Percentiles rank a stretch among this genome's conserved stretches.
Conservation (phyloP, 37 sponge, comb jelly and placozoan genomes). For the Corticium candelabrum region DNA sequence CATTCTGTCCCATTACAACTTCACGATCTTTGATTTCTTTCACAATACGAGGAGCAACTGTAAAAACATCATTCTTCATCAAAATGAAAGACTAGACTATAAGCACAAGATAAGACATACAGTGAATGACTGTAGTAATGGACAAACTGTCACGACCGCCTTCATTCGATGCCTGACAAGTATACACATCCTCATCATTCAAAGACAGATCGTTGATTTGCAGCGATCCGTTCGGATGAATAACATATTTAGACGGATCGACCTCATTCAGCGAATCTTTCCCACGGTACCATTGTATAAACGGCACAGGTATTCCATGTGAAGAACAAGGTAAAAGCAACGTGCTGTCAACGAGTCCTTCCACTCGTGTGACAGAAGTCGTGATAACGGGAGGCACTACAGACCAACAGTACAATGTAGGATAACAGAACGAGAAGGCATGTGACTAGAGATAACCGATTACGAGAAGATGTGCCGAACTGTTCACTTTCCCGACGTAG, state of each 20-base stretch:
- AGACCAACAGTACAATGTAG: no score
- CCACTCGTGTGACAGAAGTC: no score
- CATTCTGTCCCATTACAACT: background rate
- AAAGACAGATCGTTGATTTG: background rate
- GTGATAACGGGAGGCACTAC: no score
- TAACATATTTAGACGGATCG: background rate
- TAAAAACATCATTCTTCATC: background rate
- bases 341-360: no score
- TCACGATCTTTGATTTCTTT: background rate
- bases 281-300: background rate
- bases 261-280: background rate
- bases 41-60: background rate
- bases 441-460: background rate
- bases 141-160: background rate
- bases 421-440: no score
- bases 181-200: background rate
- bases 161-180: background rate
- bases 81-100: background rate
- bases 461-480: background rate
- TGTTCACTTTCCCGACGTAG: background rate
- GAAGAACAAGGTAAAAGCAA: background rate
- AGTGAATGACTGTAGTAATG: background rate
- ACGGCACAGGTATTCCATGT: background rate
- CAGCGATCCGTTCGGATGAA: background rate
- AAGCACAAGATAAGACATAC: background rate